A percentile compares a stretch with the other conserved stretches of the same genome.
Conservation (phyloP, 1,140 invertebrate genomes). For the Aplysia californica region DNA sequence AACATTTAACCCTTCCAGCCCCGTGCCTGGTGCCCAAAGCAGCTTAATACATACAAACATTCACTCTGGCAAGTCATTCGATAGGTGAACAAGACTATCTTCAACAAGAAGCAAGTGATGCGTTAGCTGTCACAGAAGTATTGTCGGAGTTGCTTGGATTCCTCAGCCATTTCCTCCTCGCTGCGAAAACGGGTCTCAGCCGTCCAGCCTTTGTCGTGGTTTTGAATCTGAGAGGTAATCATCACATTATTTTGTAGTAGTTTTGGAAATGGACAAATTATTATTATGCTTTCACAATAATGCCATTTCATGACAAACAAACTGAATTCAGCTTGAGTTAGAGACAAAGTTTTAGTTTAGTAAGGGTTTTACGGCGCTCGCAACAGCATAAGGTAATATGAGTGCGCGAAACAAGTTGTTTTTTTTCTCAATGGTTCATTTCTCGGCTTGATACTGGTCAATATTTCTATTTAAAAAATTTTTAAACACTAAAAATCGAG, state of each 20-base stretch:
- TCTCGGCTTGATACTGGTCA: too few relatives aligned
- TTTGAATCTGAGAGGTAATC: slow-evolving; percentile 69
- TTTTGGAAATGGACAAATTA: neutral
- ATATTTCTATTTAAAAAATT: too few relatives aligned
- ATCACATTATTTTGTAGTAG: neutral
- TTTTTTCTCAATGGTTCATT: too few relatives aligned
- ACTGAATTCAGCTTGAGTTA: neutral
- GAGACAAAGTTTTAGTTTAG: neutral
- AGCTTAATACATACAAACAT: too few relatives aligned
- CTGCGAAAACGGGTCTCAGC: slow-evolving; percentile 51
- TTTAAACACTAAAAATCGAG: neutral
- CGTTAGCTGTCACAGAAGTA: slow-evolving; percentile 17
- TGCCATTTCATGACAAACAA: neutral
- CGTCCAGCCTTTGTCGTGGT: slow-evolving; percentile 75
- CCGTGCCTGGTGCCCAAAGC: too few relatives aligned
- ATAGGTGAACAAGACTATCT: too few relatives aligned
- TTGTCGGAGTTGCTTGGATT: slow-evolving; percentile 63
- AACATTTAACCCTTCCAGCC: too few relatives aligned
- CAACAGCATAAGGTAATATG: too few relatives aligned
- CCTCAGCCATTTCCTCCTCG: slow-evolving; percentile 73
- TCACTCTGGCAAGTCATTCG: too few relatives aligned
- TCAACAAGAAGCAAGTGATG: neutral
- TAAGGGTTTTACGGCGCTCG: too few relatives aligned
- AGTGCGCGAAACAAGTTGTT: too few relatives aligned
- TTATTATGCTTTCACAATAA: neutral